phyloP scores from a whole-genome alignment of 2,797 vertebrate species.

The Hybognathus amarus region DNA sequence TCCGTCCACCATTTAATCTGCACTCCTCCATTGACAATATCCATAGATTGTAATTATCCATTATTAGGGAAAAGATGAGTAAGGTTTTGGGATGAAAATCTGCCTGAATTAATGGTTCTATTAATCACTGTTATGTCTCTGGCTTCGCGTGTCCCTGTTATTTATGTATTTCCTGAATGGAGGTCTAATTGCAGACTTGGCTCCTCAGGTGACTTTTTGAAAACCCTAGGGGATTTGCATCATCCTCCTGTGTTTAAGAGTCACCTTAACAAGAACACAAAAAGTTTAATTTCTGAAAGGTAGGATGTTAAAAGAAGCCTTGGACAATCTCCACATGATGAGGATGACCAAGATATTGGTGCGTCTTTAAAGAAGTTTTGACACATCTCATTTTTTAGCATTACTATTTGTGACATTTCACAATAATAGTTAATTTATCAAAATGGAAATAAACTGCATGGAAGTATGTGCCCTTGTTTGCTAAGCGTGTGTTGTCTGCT shows the following conservation, averaged over 20 bases:
- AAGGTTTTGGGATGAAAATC: conserved; percentile 65
- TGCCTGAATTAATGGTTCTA: conserved; percentile 62
- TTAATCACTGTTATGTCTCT: conserved; percentile 64
- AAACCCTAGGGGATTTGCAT: conserved; percentile 41
- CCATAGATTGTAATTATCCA: conserved; percentile 64
- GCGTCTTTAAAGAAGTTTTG: not conserved
- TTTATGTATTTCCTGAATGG: conserved; percentile 61
- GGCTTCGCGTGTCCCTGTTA: conserved; percentile 57
- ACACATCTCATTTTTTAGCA: not conserved
- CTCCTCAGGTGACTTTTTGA: conserved; percentile 55
- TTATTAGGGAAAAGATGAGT: conserved; percentile 64
- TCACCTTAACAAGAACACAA: conserved; percentile 44
- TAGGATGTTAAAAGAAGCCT: not conserved
- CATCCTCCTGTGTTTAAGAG: conserved; percentile 17
- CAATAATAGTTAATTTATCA: not conserved
- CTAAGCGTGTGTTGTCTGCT: too few species aligned
- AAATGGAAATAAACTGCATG: not conserved
- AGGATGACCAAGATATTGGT: not conserved
- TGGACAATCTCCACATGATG: not conserved
- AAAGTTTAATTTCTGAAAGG: not conserved
- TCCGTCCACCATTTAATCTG: conserved; percentile 48
- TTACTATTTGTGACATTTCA: too few species aligned
- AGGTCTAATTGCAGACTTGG: conserved; percentile 61
- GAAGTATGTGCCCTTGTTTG: not conserved
- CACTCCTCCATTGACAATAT: conserved; percentile 61